Evolutionary conservation across 2,888 invertebrate genomes (phyloP).

Genomic region (Tinea trinotella): DNA sequence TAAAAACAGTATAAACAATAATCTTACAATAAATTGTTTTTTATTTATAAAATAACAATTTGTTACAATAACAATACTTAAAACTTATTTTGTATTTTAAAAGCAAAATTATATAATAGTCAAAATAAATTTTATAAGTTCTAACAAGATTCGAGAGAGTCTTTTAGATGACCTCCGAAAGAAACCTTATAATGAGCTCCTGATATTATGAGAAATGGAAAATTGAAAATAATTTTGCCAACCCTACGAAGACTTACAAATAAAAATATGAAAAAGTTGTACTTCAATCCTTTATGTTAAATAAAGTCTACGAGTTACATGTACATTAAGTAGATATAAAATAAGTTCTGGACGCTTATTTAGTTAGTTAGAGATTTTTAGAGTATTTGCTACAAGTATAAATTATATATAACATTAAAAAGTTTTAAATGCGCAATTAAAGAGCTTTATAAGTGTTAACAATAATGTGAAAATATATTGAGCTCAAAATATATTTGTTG

Average conservation of each 20-base stretch:
- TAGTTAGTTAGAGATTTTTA: neutral
- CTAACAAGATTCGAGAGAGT: neutral
- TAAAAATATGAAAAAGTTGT: constrained; percentile 20
- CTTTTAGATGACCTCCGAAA: constrained; percentile 2
- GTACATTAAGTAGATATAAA: too few species aligned
- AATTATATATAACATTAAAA: constrained; percentile 25
- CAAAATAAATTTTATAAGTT: neutral
- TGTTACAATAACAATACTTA: too few species aligned
- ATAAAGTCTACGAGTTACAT: constrained; percentile 16
- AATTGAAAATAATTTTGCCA: constrained; percentile 6
- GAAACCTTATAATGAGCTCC: neutral
- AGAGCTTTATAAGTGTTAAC: constrained; percentile 23
- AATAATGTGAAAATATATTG: constrained; percentile 21
- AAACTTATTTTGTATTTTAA: too few species aligned
- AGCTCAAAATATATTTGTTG: neutral
- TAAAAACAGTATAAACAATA: too few species aligned
- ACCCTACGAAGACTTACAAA: constrained; percentile 7
- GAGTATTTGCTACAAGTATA: constrained; percentile 25
- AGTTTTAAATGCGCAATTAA: constrained; percentile 20
- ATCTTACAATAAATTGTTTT: too few species aligned
- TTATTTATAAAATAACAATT: neutral
- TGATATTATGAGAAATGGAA: neutral
- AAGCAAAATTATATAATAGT: neutral
- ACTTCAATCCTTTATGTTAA: constrained; percentile 24
- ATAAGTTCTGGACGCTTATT: too few species aligned